phyloP scores from a whole-genome alignment of 2,113 vertebrate genomes.

The Sus scrofa region T2T-Sscrofa CM000829.6:48793001-48793500 shows the following conservation, averaged over 20 bases:
- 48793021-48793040: neutral
- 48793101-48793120: neutral
- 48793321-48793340: neutral
- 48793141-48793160: neutral
- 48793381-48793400: neutral
- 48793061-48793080: neutral
- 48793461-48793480: neutral
- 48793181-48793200: neutral
- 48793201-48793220: neutral
- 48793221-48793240: slow-evolving; percentile 1
- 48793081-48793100: neutral
- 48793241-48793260: neutral
- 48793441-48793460: neutral
- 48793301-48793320: slow-evolving; percentile 1
- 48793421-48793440: neutral
- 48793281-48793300: neutral
- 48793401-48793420: neutral
- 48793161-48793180: slow-evolving; percentile 9
- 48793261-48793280: neutral
- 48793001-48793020: neutral
- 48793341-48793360: slow-evolving; percentile 20
- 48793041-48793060: neutral
- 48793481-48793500: neutral
- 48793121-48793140: neutral
- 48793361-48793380: neutral